Percentiles rank a stretch among this genome's conserved stretches.
These are phyloP conservation scores for Solenopsis invicta DNA, from an alignment of 1,140 invertebrate genomes.

Conservation along the genomic window DNA sequence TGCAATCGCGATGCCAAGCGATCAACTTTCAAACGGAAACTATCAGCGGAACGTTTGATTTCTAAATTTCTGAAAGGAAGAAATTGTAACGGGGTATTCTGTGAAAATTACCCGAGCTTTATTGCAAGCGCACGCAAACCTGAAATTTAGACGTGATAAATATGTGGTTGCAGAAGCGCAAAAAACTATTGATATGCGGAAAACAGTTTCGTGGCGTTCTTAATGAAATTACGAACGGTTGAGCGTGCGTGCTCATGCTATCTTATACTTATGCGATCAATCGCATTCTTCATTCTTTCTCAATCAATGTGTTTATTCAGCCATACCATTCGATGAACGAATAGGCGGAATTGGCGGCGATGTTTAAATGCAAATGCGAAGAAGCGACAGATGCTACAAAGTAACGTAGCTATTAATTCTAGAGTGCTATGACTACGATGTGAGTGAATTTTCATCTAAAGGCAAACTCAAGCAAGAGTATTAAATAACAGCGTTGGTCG, in stretches of 20 bases:
- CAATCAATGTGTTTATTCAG: background rate
- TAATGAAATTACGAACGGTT: constrained; percentile 10
- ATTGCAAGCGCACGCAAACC: constrained; percentile 31
- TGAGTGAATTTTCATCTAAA: no score
- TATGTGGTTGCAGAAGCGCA: background rate
- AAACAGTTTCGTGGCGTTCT: constrained; percentile 8
- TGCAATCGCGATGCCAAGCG: background rate
- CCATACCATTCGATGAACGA: background rate
- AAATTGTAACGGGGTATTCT: background rate
- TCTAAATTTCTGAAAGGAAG: background rate
- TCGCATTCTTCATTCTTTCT: background rate
- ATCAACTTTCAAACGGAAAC: background rate
- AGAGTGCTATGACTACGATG: no score
- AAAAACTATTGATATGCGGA: constrained; percentile 27
- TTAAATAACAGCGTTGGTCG: no score
- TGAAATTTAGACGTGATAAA: constrained; percentile 48
- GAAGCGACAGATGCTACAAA: background rate
- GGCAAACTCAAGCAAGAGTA: no score
- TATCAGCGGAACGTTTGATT: background rate
- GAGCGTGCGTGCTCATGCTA: constrained; percentile 26
- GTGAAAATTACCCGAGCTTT: constrained; percentile 20
- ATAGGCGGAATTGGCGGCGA: background rate
- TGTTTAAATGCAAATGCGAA: background rate
- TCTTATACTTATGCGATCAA: constrained; percentile 28
- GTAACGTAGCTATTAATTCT: constrained; percentile 4